Base-by-base conservation (phyloP, 2,888 invertebrate species). In the Emmelina monodactyla region DNA sequence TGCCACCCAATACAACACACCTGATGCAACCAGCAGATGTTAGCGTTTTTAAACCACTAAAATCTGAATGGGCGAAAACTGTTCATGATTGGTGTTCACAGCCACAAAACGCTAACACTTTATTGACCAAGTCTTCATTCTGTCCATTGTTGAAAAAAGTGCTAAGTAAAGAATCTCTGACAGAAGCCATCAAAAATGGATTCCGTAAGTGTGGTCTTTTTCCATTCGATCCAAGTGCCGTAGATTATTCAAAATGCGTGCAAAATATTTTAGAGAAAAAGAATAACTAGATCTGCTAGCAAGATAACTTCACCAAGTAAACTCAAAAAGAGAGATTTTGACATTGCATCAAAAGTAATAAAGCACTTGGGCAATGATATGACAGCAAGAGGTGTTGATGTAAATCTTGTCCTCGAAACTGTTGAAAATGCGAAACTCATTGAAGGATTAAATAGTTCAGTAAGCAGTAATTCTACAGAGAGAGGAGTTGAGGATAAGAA, bases 21-120 rank as follows among this genome's bases (percentile, higher is more conserved):
- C 28, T 42, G 16, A 32, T 40, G 7, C 38, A 45, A 30, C 40
- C 41, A 19, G 40, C 38, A 14, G 43, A 41, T 19, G 44, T 50
- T 14, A 33, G 44, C 13, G 39, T 43, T 10, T 44, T 44, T 31
- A 31, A 22, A 15, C 35, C 38, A 2, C 19, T 39, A 5, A 40
- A 38, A 16, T 4, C 7, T 2, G 15, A 37, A 12, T 41, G 41
- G 41, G 25, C 22, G 13, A 35, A 16, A 19, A 35, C 35, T 1
- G 33, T 42, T 1, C 11, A 30, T 2, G 22, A 30, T 15, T 42
- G 29, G 16, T 6, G 14, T 14, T 25, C 25, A 14, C 22, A 33
- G 12, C 39, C 37, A 10, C 32, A 39, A 33, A 39, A 39, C 11
- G 28, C n/a, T 11, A 34, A 22, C 7, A 9, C 5, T 11, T 14